A percentile compares a stretch with the other conserved stretches of the same genome.
phyloP scores from a whole-genome alignment of 2,888 invertebrate species.

The Nymphalis polychloros region DNA sequence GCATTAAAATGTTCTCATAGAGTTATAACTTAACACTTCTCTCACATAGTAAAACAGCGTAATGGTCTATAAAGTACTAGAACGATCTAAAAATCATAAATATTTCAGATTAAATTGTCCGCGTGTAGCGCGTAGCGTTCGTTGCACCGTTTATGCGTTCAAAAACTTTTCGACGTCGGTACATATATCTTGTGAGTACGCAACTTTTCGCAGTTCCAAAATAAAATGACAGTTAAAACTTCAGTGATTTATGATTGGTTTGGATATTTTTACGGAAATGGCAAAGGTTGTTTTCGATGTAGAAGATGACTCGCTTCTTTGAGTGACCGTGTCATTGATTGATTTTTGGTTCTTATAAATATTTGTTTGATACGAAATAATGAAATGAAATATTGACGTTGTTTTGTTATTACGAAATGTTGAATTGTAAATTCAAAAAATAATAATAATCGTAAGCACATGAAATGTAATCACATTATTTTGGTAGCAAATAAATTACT shows the following conservation, averaged over 20 bases:
- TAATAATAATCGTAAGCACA: too few species aligned
- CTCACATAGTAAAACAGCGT: slow-evolving; percentile 36
- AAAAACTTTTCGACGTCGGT: slow-evolving; percentile 4
- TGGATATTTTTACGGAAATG: slow-evolving; percentile 54
- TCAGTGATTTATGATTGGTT: slow-evolving; percentile 57
- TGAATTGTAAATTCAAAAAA: too few species aligned
- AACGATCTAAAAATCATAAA: slow-evolving; percentile 40
- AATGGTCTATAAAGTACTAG: slow-evolving; percentile 41
- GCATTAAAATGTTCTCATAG: neutral
- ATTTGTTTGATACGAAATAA: slow-evolving; percentile 13
- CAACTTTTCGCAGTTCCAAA: slow-evolving; percentile 58
- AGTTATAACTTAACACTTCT: slow-evolving; percentile 27
- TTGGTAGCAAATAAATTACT: neutral
- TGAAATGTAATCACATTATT: neutral
- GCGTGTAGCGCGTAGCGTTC: slow-evolving; percentile 38
- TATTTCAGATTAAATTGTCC: slow-evolving; percentile 43
- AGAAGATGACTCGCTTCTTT: slow-evolving; percentile 37
- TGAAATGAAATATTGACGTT: neutral
- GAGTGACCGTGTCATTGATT: slow-evolving; percentile 34
- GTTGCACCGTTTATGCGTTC: slow-evolving; percentile 33
- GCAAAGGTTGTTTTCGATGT: slow-evolving; percentile 55
- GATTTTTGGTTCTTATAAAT: slow-evolving; percentile 29
- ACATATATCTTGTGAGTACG: slow-evolving; percentile 10
- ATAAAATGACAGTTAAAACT: slow-evolving; percentile 64
- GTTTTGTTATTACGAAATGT: neutral